These are phyloP conservation scores for Dendrophyllia cribrosa DNA, from an alignment of 64 coral and sea anemone genomes.

Conservation along the genomic window DNA sequence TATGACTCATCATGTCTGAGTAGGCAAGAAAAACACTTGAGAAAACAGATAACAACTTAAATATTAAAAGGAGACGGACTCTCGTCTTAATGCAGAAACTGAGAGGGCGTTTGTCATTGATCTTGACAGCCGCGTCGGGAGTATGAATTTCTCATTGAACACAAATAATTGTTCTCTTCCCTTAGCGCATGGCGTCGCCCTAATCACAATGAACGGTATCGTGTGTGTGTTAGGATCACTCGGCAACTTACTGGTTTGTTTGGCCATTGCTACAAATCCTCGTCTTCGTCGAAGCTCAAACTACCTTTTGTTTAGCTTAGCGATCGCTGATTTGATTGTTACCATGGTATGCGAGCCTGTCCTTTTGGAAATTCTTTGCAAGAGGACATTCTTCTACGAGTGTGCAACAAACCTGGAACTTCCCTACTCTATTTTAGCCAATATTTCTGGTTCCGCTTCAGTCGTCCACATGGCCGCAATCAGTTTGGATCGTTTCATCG, in stretches of 20 bases:
- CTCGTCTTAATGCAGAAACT: no score
- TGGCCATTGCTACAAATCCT: constrained; percentile 12
- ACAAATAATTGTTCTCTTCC: neutral
- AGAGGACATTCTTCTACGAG: neutral
- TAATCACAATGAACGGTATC: neutral
- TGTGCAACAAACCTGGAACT: neutral
- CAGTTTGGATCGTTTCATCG: constrained; percentile 21
- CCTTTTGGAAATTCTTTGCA: neutral
- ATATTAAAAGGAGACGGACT: no score
- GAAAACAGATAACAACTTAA: no score
- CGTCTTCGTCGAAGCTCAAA: neutral
- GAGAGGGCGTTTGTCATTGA: no score
- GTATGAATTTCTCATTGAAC: no score
- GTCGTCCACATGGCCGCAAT: neutral
- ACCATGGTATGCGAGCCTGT: neutral
- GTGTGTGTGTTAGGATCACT: neutral
- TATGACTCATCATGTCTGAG: no score
- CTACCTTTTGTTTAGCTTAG: neutral
- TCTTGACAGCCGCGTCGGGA: no score
- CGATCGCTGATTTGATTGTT: neutral
- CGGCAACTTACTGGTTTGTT: constrained; percentile 14
- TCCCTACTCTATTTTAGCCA: neutral
- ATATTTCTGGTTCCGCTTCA: neutral
- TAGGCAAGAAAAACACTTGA: no score
- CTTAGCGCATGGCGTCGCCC: neutral